These are phyloP conservation scores for Semotilus atromaculatus DNA, from an alignment of 2,797 vertebrate species.

Conservation along the genomic window DNA sequence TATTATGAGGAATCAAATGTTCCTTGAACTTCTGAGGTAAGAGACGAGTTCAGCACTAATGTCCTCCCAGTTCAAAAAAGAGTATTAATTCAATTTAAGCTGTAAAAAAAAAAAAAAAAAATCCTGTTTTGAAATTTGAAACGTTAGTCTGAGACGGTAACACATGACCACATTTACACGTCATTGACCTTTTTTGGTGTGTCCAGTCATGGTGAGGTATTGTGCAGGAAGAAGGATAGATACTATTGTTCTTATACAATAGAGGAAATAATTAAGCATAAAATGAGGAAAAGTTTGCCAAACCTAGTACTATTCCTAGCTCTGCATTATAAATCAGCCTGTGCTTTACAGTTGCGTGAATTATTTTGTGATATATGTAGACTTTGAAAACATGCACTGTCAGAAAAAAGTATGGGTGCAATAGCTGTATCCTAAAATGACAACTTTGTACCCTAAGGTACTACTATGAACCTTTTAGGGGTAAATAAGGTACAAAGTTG, in stretches of 20 bases:
- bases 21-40: neutral
- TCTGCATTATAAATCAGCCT: neutral
- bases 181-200: neutral
- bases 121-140: neutral
- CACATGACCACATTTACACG: neutral
- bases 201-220: neutral
- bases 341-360: neutral
- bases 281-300: neutral
- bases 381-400: neutral
- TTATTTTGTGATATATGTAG: neutral
- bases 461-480: neutral
- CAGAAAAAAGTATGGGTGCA: neutral
- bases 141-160: neutral
- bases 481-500: neutral
- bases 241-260: neutral
- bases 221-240: neutral
- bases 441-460: neutral
- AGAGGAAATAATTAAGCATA: neutral
- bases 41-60: neutral
- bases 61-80: neutral
- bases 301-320: neutral
- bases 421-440: neutral
- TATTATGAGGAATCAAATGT: conserved; percentile 15
- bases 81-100: neutral
- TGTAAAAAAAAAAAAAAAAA: neutral